Percentiles rank a stretch among this genome's conserved stretches.
Evolutionary conservation across 2,113 vertebrate genomes (phyloP).

Genomic region (Laterallus jamaicensis): DNA sequence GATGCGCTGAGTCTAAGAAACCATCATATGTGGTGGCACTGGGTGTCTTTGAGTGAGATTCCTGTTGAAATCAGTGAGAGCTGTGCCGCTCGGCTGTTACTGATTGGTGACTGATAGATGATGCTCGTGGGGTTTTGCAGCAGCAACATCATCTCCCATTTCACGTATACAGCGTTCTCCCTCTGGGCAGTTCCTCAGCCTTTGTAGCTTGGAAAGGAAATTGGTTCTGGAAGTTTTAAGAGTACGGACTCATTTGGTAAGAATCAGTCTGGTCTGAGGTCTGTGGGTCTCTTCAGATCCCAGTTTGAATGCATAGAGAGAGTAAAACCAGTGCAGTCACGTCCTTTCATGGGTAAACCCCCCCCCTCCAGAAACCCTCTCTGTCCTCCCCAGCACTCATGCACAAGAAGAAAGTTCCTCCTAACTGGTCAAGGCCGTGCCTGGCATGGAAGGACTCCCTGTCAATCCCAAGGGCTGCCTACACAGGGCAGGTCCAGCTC

Average conservation of each 20-base stretch:
- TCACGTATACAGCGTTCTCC: not conserved
- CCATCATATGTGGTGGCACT: not conserved
- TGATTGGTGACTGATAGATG: not conserved
- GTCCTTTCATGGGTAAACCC: not conserved
- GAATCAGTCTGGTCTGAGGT: not conserved
- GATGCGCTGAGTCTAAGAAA: not conserved
- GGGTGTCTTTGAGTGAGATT: not conserved
- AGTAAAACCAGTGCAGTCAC: fast-evolving
- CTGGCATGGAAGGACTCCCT: fast-evolving
- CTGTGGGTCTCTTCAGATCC: not conserved
- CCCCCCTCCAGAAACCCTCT: not conserved
- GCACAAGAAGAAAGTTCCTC: not conserved
- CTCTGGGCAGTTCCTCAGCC: not conserved
- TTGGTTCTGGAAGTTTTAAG: not conserved
- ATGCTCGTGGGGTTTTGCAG: not conserved
- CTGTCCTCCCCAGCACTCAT: fast-evolving
- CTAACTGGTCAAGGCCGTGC: fast-evolving
- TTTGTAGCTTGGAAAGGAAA: not conserved
- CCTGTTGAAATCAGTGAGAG: not conserved
- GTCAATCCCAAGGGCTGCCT: fast-evolving
- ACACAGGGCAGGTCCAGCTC: not conserved
- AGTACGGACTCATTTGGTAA: not conserved
- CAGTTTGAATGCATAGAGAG: not conserved
- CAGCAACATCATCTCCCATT: not conserved
- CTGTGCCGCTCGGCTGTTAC: not conserved